Conservation (phyloP, 1,140 invertebrate genomes). For the Platyura marginata region DNA sequence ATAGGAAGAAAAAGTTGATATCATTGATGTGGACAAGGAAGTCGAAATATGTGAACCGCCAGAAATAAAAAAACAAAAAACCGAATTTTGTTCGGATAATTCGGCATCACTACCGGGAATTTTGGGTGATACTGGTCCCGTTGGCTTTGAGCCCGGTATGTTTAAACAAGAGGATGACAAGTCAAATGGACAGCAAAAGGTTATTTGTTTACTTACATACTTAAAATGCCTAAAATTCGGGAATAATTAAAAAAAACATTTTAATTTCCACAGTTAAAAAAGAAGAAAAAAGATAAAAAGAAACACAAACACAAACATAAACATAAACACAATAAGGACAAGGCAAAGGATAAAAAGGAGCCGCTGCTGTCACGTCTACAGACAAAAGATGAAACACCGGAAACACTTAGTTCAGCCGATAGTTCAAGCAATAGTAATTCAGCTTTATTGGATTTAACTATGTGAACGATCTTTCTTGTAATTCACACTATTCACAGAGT, state of each 20-base stretch:
- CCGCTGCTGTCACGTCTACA: constrained; percentile 22
- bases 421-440: constrained; percentile 24
- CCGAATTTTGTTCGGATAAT: constrained; percentile 54
- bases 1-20: background rate
- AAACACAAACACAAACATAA: constrained; percentile 63
- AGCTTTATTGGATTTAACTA: background rate
- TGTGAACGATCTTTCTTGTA: no score
- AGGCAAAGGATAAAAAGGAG: constrained; percentile 28
- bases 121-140: constrained; percentile 34
- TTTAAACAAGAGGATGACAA: constrained; percentile 38
- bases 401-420: constrained; percentile 36
- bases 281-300: constrained; percentile 68
- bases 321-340: constrained; percentile 42
- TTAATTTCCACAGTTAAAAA: constrained; percentile 33
- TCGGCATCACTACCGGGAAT: constrained; percentile 52
- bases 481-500: no score
- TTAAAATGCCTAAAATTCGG: constrained; percentile 6
- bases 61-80: constrained; percentile 3
- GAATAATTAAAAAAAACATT: background rate
- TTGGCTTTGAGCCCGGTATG: constrained; percentile 64
- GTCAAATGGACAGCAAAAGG: background rate
- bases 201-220: background rate
- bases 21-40: background rate
- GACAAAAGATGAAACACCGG: constrained; percentile 32
- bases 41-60: background rate